Base-by-base conservation (phyloP, 2,888 invertebrate genomes). In the Calameuta pallipes region DNA sequence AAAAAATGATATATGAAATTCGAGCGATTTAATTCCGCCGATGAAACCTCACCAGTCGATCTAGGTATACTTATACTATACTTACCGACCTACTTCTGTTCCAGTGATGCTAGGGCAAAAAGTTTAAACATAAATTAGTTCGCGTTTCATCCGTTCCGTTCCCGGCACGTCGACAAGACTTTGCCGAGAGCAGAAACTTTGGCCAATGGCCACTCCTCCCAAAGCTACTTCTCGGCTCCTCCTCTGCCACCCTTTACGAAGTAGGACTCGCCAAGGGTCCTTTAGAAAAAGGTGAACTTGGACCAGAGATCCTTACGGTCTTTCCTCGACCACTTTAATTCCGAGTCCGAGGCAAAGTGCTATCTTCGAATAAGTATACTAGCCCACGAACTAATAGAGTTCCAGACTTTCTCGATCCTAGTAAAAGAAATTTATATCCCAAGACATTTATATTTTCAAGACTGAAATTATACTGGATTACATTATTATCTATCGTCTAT, bases 61-160 rank as follows among this genome's bases (percentile, higher is more conserved):
- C 71, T 31, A 36, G 11, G 36, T 36, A 11, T 30, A 33, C 3
- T 1, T 33, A 33, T 33, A 33, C 33, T 33, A 34, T 34, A 34
- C 11, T 23, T 35, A 34, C 12, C 71, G 34, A 30, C 71, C 35
- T 71, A 34, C 13, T 35, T 71, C 35, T 23, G 71, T 15, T 23
- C 30, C 11, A 71, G 56, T 23, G 71, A 71, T 30, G 30, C 35
- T 35, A 30, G 31, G 71, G 71, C 30, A 33, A 71, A 71, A 71
- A 71, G 71, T 71, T 71, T 71, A 31, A 34, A 71, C 71, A 71
- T 35, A 71, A 71, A 71, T 71, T 71, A 71, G 23, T 71, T 71
- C 31, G 31, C 71, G 31, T 71, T 71, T 71, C 31, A 71, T 71
- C 56, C 56, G 9, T 56, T 56, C 56, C 56, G 56, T 56, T 56